A percentile compares a stretch with the other conserved stretches of the same genome.
Evolutionary conservation across 2,113 vertebrate species (phyloP).

Genomic region (Tetrax tetrax): DNA sequence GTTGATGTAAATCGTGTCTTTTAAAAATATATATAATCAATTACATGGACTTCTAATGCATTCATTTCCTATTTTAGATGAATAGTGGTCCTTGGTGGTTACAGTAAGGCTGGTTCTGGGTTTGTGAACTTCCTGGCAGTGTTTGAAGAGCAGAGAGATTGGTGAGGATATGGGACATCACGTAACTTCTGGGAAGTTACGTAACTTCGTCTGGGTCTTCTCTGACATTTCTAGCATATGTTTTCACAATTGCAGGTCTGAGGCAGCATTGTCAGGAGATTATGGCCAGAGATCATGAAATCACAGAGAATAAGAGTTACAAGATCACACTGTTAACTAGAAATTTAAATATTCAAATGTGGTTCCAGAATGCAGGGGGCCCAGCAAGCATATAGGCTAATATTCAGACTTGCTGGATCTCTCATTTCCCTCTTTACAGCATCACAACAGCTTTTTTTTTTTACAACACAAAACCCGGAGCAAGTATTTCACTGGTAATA

Average conservation of each 20-base stretch:
- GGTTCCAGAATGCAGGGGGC: neutral
- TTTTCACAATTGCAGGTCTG: neutral
- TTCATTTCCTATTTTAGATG: conserved; percentile 43
- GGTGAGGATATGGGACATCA: neutral
- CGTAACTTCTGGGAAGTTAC: neutral
- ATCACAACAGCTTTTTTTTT: neutral
- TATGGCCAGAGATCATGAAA: neutral
- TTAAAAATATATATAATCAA: neutral
- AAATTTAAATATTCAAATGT: conserved; percentile 26
- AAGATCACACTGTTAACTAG: conserved; percentile 17
- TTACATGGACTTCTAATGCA: conserved; percentile 29
- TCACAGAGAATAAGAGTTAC: neutral
- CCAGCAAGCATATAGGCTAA: conserved; percentile 36
- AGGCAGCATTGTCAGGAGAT: neutral
- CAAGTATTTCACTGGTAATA: conserved; percentile 8
- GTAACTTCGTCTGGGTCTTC: neutral
- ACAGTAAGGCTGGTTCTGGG: neutral
- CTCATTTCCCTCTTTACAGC: neutral
- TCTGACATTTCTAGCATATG: neutral
- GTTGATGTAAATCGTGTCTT: conserved; percentile 30
- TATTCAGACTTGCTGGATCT: conserved; percentile 38
- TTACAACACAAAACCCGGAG: neutral
- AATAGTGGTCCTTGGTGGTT: neutral
- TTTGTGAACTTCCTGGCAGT: neutral
- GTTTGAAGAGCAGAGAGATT: neutral